phyloP scores from a whole-genome alignment of 2,888 invertebrate species.

The Drosophila leonis region DNA sequence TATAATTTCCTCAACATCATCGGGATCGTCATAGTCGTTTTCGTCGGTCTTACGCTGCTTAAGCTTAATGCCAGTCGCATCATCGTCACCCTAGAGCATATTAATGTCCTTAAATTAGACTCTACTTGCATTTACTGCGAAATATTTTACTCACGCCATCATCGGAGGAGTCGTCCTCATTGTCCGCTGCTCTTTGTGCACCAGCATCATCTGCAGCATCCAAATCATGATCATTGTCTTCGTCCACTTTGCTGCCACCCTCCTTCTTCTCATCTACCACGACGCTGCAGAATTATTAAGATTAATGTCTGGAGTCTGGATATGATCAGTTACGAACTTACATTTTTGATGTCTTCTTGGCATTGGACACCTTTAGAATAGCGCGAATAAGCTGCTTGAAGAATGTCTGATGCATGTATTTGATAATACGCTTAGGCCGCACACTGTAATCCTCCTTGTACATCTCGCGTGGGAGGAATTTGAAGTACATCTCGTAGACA shows the following conservation, averaged over 20 bases:
- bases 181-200: conserved; percentile 69
- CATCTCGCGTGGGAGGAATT: conserved; percentile 90
- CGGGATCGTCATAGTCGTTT: conserved; percentile 89
- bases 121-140: background rate
- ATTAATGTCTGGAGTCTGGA: background rate
- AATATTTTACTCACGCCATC: conserved; percentile 77
- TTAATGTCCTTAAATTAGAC: background rate
- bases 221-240: conserved; percentile 85
- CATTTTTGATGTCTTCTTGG: conserved; percentile 82
- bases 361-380: conserved; percentile 88
- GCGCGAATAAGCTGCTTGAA: conserved; percentile 89
- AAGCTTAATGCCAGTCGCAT: conserved; percentile 86
- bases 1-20: conserved; percentile 87
- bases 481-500: conserved; percentile 89
- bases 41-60: conserved; percentile 87
- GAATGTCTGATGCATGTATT: conserved; percentile 91
- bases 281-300: conserved; percentile 70
- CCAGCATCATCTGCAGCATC: conserved; percentile 75
- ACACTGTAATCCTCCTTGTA: conserved; percentile 91
- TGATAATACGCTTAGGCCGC: conserved; percentile 89
- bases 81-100: conserved; percentile 78
- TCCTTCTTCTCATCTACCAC: conserved; percentile 85
- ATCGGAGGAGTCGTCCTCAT: conserved; percentile 84
- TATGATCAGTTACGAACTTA: conserved; percentile 40
- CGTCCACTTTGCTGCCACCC: conserved; percentile 50